Percentiles rank a stretch among this genome's conserved stretches.
Evolutionary conservation across 2,113 vertebrate genomes (phyloP).

Genomic region (Apaloderma vittatum): DNA sequence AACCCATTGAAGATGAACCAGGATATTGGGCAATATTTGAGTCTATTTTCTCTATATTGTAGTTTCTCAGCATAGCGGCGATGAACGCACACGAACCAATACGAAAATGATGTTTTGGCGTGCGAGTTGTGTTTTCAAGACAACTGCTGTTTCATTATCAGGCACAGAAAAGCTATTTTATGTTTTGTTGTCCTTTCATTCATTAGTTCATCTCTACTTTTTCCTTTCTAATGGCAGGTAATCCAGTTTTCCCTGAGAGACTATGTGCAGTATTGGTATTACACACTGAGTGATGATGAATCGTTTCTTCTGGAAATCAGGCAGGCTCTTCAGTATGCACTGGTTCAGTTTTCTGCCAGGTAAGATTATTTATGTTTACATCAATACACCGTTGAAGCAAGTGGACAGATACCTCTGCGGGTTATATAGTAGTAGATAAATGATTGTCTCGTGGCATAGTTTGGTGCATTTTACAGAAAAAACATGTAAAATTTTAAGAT

Average conservation of each 20-base stretch:
- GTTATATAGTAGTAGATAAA: neutral
- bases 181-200: neutral
- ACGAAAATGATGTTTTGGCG: neutral
- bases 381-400: neutral
- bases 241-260: conserved; percentile 98
- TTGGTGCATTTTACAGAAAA: neutral
- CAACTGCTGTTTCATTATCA: neutral
- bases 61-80: neutral
- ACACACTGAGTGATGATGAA: conserved; percentile 97
- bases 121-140: neutral
- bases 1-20: neutral
- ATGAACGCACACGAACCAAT: neutral
- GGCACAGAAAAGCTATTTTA: neutral
- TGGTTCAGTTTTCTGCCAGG: conserved; percentile 97
- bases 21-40: neutral
- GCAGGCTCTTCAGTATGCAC: conserved; percentile 94
- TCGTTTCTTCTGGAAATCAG: conserved; percentile 97
- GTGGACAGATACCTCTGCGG: neutral
- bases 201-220: neutral
- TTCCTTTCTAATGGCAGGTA: conserved; percentile 81
- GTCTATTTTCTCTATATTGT: neutral
- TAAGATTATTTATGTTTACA: conserved; percentile 68
- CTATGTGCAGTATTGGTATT: conserved; percentile 99
- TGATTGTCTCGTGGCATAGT: neutral
- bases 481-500: neutral